Evolutionary conservation across 2,888 invertebrate species (phyloP), one percentile per base, ranked within the genome.

Genomic region (Archips xylosteana): DNA sequence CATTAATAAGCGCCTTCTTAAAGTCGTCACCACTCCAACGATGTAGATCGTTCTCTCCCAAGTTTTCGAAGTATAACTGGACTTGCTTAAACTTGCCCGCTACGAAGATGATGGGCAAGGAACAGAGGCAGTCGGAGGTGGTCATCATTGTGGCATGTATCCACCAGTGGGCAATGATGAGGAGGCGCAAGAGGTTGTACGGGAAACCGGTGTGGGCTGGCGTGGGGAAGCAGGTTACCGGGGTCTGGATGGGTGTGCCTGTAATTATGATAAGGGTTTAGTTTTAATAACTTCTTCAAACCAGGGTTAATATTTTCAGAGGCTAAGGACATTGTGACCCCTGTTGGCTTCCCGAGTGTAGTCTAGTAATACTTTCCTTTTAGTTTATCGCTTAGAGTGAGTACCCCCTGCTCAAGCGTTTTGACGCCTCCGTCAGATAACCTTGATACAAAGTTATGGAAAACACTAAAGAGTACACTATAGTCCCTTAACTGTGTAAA

Each of bases 101-200:
- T 3, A 84, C 76, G 75, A 82, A 85, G 0, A 87, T 80, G 8
- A 90, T 71, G 0, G 85, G 85, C 45, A 82, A 83, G 4, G 87
- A 76, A 3, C 84, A 83, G 2, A 90, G 75, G 10, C 83, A 79
- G 70, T 92, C 90, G 0, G 85, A 81, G 0, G 78, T 61, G 0
- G 79, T 51, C 90, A 91, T 89, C 49, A 86, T 80, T 6, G 79
- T 78, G 3, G 89, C 83, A 1, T 87, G 75, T 70, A 76, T 85
- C 81, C 86, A 91, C 88, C 89, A 90, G 75, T 90, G 89, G 10
- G 86, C 68, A 32, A 89, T 82, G 0, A 82, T 77, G 49, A 89
- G 70, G 74, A 89, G 78, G 0, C 87, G 80, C 0, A 87, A 54
- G 0, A 89, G 75, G 68, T 86, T 84, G 4, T 83, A 76, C 0